Conservation (phyloP, 2,797 vertebrate genomes). For the Micromesistius poutassou region DNA sequence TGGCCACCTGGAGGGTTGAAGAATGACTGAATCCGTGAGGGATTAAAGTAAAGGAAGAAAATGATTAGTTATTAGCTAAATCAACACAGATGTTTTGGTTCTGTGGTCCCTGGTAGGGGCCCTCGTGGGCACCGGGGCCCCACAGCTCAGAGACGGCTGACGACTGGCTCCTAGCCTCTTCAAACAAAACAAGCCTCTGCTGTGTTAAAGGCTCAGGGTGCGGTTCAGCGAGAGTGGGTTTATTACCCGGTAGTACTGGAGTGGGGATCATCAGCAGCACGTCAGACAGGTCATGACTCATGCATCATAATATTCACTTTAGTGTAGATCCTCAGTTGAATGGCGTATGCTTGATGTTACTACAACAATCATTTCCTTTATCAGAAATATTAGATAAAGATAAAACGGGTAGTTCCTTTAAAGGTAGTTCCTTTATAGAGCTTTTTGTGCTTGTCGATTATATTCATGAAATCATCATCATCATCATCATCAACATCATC, state of each 20-base stretch:
- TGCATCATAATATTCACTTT: background rate
- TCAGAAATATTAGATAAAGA: background rate
- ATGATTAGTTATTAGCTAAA: background rate
- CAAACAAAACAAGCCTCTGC: background rate
- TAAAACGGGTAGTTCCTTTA: background rate
- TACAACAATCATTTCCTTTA: background rate
- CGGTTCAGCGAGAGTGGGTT: background rate
- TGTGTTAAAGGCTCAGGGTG: background rate
- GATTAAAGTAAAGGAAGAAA: background rate
- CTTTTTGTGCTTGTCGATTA: background rate
- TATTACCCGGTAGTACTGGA: background rate
- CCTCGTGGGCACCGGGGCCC: background rate
- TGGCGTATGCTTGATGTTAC: background rate
- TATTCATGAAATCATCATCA: background rate
- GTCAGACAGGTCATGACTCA: background rate
- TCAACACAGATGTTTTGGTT: background rate
- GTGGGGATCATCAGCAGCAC: background rate
- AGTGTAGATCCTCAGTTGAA: background rate
- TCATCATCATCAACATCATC: background rate
- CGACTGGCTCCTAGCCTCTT: background rate
- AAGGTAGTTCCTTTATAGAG: background rate
- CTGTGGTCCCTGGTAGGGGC: background rate
- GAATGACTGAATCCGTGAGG: background rate
- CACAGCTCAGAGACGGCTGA: background rate
- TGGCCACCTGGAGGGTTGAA: background rate